phyloP scores from a whole-genome alignment of 2,888 invertebrate species.

The Stictocephala bisonia region DNA sequence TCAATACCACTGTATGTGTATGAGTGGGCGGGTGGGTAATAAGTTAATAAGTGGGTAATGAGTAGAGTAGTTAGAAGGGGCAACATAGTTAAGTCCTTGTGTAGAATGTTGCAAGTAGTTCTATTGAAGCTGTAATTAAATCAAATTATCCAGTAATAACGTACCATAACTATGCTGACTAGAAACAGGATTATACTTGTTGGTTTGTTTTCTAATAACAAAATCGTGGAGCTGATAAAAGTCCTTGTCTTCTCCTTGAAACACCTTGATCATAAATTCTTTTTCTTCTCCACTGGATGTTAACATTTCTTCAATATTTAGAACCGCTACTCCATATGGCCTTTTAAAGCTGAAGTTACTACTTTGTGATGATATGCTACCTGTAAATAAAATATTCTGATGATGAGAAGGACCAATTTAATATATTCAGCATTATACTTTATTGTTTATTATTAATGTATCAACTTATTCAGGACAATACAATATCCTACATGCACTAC shows the following conservation, averaged over 20 bases:
- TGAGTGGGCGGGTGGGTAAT: too few species aligned
- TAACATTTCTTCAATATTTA: conserved; percentile 74
- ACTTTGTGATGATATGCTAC: conserved; percentile 40
- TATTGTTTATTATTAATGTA: too few species aligned
- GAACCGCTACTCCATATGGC: conserved; percentile 89
- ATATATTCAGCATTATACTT: too few species aligned
- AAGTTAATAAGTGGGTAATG: too few species aligned
- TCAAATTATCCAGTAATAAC: conserved; percentile 44
- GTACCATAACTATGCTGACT: conserved; percentile 87
- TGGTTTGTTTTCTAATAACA: conserved; percentile 84
- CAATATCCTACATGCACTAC: too few species aligned
- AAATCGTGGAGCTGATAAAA: conserved; percentile 91
- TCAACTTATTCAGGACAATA: too few species aligned
- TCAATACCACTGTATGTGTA: too few species aligned
- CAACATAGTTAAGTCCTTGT: too few species aligned
- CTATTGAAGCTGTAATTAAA: too few species aligned
- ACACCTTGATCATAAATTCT: conserved; percentile 78
- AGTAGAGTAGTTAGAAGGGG: background rate
- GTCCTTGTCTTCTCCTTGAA: conserved; percentile 86
- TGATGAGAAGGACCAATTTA: too few species aligned
- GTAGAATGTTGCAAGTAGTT: too few species aligned
- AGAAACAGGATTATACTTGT: conserved; percentile 84
- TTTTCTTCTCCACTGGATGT: conserved; percentile 70
- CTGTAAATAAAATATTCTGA: background rate
- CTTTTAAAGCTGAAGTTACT: conserved; percentile 65